Evolutionary conservation across 1,140 invertebrate species (phyloP), one percentile per base, ranked within the genome.

Genomic region (Camponotus pennsylvanicus): DNA sequence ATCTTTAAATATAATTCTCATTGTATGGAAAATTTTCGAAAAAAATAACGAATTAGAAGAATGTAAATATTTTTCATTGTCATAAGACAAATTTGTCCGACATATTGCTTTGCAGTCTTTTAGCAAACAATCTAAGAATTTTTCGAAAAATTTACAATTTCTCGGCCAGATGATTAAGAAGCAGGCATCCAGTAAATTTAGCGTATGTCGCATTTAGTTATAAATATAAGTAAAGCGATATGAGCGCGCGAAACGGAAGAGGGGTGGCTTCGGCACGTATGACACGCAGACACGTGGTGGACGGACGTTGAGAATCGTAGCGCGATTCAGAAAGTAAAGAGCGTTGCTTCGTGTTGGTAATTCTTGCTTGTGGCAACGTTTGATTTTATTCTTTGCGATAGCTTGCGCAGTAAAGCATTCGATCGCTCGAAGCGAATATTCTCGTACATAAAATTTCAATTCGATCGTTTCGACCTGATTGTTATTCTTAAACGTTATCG

Each of bases 221-320:
- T 37, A 34, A 3, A 63, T 13, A 15, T 40, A 49, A 34, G 32
- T 15, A 45, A 63, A 69, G 13, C 57, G 32, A 32, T 21, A 55
- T 21, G 27, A 55, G 18, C 52, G 64, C 13, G 13, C 6, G 45
- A 27, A 27, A 21, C 63, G 37, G 34, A 32, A 42, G 37, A 21
- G 55, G 34, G 61, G n/a, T 59, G 11, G 55, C 32, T 21, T 34
- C n/a, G 52, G 27, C 88, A 80, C 69, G 83, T 73, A 63, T 66
- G 75, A 67, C 37, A 80, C n/a, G 61, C 18, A 82, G 55, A 75
- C 88, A 89, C 88, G 87, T 89, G 88, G 83, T 66, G 57, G 45
- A 76, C 67, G 78, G 49, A 87, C 67, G 13, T 87, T 61, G 45
- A 34, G 42, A 34, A 52, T 75, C 8, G 40, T 52, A 34, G 34